Conservation (phyloP, 2,113 vertebrate species). For the Dasypus novemcinctus region DNA sequence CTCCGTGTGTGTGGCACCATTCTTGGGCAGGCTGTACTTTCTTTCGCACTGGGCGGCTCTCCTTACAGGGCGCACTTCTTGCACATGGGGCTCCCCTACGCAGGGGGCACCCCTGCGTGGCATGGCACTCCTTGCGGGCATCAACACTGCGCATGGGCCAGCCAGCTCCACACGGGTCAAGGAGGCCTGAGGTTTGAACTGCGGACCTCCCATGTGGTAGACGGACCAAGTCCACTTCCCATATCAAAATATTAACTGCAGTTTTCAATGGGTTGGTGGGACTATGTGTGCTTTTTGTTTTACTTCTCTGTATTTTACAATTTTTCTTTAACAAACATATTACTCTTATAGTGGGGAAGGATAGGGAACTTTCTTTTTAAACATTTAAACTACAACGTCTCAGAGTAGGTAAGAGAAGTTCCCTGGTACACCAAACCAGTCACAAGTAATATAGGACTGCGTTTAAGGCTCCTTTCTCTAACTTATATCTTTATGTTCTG, state of each 20-base stretch:
- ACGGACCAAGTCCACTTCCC: no score
- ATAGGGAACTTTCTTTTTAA: neutral
- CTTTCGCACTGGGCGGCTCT: no score
- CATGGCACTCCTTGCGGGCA: no score
- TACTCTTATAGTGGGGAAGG: neutral
- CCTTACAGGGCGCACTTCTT: no score
- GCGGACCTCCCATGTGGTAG: no score
- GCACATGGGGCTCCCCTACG: no score
- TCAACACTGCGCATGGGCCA: no score
- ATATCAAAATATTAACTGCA: neutral
- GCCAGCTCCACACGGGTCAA: no score
- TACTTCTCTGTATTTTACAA: neutral
- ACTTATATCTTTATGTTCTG: constrained; percentile 53
- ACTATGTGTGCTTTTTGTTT: neutral
- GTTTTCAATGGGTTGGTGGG: constrained; percentile 4
- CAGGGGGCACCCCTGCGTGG: no score
- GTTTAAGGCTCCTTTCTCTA: constrained; percentile 53
- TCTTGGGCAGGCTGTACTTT: no score
- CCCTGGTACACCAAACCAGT: neutral
- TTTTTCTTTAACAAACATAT: constrained; percentile 51
- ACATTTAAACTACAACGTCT: constrained; percentile 53
- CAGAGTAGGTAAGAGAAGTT: neutral
- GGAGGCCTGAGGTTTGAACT: no score
- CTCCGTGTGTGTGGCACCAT: no score
- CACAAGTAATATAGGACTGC: constrained; percentile 36